Evolutionary conservation across 2,113 vertebrate species (phyloP).

Genomic region (Nycticorax nycticorax): DNA sequence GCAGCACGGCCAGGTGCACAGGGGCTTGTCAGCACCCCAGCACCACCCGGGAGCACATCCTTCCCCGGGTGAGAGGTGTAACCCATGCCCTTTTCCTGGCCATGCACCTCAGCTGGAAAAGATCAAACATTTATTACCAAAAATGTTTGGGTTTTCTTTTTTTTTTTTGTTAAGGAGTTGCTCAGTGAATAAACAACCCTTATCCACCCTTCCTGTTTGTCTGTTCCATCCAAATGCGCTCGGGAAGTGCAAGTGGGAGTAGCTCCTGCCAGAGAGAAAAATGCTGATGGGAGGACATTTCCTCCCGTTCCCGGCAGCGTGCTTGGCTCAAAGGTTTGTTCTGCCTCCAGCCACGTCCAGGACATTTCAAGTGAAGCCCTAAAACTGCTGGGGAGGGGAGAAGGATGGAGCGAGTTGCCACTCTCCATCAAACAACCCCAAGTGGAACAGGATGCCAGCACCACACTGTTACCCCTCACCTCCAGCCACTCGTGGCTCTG

Average conservation of each 20-base stretch:
- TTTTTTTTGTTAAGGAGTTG: slow-evolving; percentile 55
- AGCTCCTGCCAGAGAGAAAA: slow-evolving; percentile 14
- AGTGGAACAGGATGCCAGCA: not conserved
- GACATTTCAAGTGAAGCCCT: not conserved
- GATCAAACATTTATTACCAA: slow-evolving; percentile 73
- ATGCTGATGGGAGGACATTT: slow-evolving; percentile 15
- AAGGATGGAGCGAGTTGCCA: not conserved
- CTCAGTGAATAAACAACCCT: slow-evolving; percentile 72
- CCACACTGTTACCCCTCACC: not conserved
- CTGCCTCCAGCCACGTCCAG: not conserved
- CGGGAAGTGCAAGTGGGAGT: not conserved
- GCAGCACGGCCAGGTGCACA: not conserved
- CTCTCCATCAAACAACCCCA: not conserved
- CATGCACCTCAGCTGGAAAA: slow-evolving; percentile 40
- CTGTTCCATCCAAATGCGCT: not conserved
- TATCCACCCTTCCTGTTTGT: slow-evolving; percentile 54
- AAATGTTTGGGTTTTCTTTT: slow-evolving; percentile 55
- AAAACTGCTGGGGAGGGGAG: not conserved
- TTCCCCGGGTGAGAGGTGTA: not conserved
- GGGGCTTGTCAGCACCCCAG: not conserved
- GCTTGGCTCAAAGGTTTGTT: not conserved
- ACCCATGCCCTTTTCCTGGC: not conserved
- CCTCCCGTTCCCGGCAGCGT: not conserved
- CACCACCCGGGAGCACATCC: not conserved
- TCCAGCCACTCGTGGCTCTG: fast-evolving